These are phyloP conservation scores for Digitonthophagus gazella DNA, from an alignment of 2,888 invertebrate species.

Conservation along the genomic window DNA sequence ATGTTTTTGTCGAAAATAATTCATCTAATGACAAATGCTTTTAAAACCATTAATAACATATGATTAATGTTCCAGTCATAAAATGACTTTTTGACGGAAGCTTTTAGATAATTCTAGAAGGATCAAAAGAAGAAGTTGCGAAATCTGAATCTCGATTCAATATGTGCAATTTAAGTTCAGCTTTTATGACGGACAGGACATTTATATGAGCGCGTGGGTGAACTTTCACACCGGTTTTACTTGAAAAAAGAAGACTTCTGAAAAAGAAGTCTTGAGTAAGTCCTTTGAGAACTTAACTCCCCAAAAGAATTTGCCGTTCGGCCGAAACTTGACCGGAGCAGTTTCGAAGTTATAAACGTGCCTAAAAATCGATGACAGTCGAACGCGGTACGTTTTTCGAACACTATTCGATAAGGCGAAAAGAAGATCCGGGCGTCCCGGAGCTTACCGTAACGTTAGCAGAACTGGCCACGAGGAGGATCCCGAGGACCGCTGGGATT, in stretches of 20 bases:
- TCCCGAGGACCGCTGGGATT: constrained; percentile 60
- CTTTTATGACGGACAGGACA: background rate
- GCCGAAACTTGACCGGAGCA: background rate
- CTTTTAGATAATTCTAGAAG: no score
- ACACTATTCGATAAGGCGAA: no score
- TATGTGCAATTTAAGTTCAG: background rate
- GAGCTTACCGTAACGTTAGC: constrained; percentile 55
- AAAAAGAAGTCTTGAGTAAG: no score
- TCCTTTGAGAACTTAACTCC: background rate
- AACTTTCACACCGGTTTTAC: background rate
- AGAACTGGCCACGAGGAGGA: constrained; percentile 54
- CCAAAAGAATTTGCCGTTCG: background rate
- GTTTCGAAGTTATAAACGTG: background rate
- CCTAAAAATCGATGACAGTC: background rate
- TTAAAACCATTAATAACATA: no score
- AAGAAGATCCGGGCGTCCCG: no score
- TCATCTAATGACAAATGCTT: no score
- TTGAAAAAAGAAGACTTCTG: background rate
- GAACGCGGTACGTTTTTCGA: background rate
- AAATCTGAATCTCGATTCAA: no score
- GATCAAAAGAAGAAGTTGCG: no score
- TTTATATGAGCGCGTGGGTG: background rate
- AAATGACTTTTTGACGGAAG: no score
- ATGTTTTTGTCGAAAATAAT: no score
- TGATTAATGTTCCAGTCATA: no score